Evolutionary conservation across 2,797 vertebrate genomes (phyloP), one percentile per base, ranked within the genome.

Genomic region (Spheniscus humboldti): DNA sequence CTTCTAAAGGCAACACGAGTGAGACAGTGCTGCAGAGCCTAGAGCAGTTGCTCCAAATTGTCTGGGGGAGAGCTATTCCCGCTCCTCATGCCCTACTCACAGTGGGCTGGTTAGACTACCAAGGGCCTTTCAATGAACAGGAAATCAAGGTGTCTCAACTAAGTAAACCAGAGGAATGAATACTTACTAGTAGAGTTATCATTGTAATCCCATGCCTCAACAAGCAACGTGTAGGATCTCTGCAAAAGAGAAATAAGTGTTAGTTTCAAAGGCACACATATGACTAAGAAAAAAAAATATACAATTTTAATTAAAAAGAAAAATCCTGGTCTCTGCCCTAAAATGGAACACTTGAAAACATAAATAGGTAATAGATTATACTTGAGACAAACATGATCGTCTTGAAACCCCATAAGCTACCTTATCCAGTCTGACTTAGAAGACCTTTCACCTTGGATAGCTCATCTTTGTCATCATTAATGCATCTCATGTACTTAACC

Each of bases 191-290:
- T 96, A 22, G 99, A 99, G 97, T 99, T 99, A 60, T 99, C 99
- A 95, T 98, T 99, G 97, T 98, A 99, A 98, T 99, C 99, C 99
- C 99, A 98, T 12, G 99, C 99, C 97, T 99, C 99, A 86, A 99
- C 98, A 71, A 99, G 99, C 98, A 99, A 96, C 0, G 99, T 99
- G 97, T 99, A 99, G 96, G 99, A 99, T 98, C 99, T 98, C 99
- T 99, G 98, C 75, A 98, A 96, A 94, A 98, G 78, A 98, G 50
- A 97, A 95, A 95, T 4, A 92, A 57, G 95, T 75, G 47, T 97
- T 98, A 98, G 98, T 94, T 86, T 83, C 88, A 95, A 86, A 72
- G 71, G 31, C 45, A 69, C 9, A n/a, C 3, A 3, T 27, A 3
- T 27, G 18, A 86, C 33, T 19, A 45, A 52, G 15, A 2, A 15